A percentile compares a stretch with the other conserved stretches of the same genome.
Conservation (phyloP, 2,888 invertebrate species). For the Arrhopalites spinosus region DNA sequence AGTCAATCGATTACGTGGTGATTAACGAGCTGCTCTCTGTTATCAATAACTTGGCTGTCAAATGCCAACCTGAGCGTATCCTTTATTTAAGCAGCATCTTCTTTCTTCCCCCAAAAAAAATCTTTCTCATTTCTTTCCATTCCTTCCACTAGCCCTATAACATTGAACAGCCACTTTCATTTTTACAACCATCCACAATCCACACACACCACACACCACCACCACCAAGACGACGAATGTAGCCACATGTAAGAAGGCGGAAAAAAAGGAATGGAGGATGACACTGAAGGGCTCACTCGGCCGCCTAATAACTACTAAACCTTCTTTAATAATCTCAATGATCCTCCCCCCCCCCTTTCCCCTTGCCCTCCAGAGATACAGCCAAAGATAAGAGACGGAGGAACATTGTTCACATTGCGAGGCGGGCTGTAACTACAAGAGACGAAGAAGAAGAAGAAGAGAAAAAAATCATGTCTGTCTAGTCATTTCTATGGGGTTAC, state of each 20-base stretch:
- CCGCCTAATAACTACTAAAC: constrained; percentile 11
- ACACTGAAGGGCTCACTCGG: constrained; percentile 1
- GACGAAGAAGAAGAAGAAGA: too few relatives aligned
- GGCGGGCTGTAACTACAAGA: too few relatives aligned
- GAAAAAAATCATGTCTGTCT: too few relatives aligned
- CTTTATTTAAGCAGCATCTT: constrained; percentile 23
- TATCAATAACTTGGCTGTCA: constrained; percentile 50
- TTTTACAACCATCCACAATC: not conserved
- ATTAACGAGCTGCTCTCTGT: constrained; percentile 45
- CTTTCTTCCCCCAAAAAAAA: not conserved
- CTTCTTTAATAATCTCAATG: not conserved
- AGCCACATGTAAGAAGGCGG: not conserved
- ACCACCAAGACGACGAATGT: not conserved
- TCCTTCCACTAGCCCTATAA: not conserved
- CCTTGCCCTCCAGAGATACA: not conserved
- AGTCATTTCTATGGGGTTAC: too few relatives aligned
- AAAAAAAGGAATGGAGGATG: not conserved
- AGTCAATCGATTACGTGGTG: constrained; percentile 48
- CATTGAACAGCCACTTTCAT: not conserved
- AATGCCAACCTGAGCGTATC: constrained; percentile 29
- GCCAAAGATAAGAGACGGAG: too few relatives aligned
- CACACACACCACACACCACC: not conserved
- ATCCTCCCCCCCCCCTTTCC: not conserved
- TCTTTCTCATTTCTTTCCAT: not conserved
- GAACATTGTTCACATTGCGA: too few relatives aligned